These are phyloP conservation scores for Atherinosoma microstoma DNA, from an alignment of 2,797 vertebrate genomes.

Conservation along the genomic window DNA sequence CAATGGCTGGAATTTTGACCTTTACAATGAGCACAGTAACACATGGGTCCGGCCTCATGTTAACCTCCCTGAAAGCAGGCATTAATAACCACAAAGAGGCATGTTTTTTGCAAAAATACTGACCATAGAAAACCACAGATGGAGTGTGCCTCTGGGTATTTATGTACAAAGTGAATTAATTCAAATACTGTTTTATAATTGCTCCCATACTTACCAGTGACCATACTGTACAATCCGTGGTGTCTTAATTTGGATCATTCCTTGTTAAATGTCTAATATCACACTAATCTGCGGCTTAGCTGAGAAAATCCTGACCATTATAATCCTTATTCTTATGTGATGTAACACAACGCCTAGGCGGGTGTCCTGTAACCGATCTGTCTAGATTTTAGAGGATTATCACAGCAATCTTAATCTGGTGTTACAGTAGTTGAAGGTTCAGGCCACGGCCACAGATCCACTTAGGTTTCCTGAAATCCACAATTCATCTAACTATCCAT, in stretches of 20 bases:
- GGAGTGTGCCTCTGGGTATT: slow-evolving; percentile 15
- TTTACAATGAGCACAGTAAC: slow-evolving; percentile 28
- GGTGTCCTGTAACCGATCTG: slow-evolving; percentile 51
- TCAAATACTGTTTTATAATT: slow-evolving; percentile 31
- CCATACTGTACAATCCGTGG: slow-evolving; percentile 31
- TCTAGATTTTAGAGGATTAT: slow-evolving; percentile 67
- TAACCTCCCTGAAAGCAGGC: slow-evolving; percentile 39
- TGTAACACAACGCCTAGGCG: slow-evolving; percentile 28
- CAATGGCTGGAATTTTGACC: slow-evolving; percentile 34
- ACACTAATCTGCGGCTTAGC: slow-evolving; percentile 66
- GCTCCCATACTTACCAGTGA: slow-evolving; percentile 45
- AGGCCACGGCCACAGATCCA: neutral
- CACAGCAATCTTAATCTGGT: slow-evolving; percentile 47
- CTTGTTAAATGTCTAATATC: slow-evolving; percentile 59
- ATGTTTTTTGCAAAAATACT: slow-evolving; percentile 16
- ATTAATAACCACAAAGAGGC: slow-evolving; percentile 33
- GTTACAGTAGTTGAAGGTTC: slow-evolving; percentile 20
- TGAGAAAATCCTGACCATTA: slow-evolving; percentile 52
- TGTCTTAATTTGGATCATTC: slow-evolving; percentile 48
- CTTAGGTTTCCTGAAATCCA: slow-evolving; percentile 11
- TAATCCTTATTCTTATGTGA: slow-evolving; percentile 46
- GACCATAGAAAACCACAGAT: neutral
- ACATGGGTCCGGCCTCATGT: slow-evolving; percentile 35
- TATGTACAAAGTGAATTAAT: slow-evolving; percentile 30
- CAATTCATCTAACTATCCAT: neutral